Evolutionary conservation across 2,797 vertebrate genomes (phyloP).

Genomic region (Ptychadena robeensis): DNA sequence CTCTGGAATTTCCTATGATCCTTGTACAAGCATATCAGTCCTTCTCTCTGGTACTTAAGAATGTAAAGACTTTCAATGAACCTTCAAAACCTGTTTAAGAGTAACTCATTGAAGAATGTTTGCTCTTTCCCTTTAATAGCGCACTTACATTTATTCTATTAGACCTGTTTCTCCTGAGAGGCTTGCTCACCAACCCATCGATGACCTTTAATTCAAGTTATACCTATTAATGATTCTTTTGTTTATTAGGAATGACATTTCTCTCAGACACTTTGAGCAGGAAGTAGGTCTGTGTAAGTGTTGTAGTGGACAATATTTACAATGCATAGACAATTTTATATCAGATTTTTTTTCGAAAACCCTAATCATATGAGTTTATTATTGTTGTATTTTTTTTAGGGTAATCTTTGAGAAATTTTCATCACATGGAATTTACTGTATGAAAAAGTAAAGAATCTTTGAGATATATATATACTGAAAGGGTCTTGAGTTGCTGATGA

Average conservation of each 20-base stretch:
- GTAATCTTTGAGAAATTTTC: too few relatives aligned
- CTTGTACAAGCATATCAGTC: not conserved
- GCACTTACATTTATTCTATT: not conserved
- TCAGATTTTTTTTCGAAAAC: too few relatives aligned
- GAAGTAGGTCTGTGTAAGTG: not conserved
- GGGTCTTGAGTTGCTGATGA: too few relatives aligned
- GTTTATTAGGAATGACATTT: slow-evolving; percentile 31
- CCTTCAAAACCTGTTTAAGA: slow-evolving; percentile 24
- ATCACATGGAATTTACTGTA: too few relatives aligned
- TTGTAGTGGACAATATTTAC: not conserved
- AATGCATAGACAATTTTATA: not conserved
- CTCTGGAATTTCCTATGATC: slow-evolving; percentile 28
- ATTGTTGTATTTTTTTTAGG: too few relatives aligned
- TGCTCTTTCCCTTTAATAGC: slow-evolving; percentile 7
- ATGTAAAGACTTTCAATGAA: slow-evolving; percentile 36
- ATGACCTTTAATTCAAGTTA: slow-evolving; percentile 25
- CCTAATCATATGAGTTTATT: too few relatives aligned
- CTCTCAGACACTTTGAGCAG: slow-evolving; percentile 2
- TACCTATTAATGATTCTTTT: slow-evolving; percentile 17
- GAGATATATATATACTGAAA: too few relatives aligned
- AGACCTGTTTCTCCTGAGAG: slow-evolving; percentile 18
- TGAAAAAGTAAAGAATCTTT: too few relatives aligned
- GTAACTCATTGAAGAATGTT: not conserved
- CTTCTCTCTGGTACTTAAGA: not conserved
- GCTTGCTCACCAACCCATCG: slow-evolving; percentile 4